Evolutionary conservation across 2,797 vertebrate genomes (phyloP), one percentile per base, ranked within the genome.

Genomic region (Champsocephalus gunnari): DNA sequence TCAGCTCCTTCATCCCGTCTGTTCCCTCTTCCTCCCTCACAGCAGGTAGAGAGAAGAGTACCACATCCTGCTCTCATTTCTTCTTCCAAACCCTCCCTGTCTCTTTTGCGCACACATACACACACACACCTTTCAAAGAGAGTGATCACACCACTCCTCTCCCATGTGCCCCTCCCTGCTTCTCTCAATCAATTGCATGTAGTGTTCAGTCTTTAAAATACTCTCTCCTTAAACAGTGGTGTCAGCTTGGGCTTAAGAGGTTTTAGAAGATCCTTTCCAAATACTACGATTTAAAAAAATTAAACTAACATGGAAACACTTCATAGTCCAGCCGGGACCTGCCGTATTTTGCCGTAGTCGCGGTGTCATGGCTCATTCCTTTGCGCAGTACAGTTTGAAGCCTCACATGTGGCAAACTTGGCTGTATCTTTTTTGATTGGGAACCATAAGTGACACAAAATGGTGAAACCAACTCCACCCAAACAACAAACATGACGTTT

Each of bases 61-160:
- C 32, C 72, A 83, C 75, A 50, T 82, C 79, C 81, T 47, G 66
- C 49, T 75, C 63, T 73, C 66, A 74, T 77, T 12, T 66, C 34
- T 32, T 4, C 66, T 75, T 53, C 16, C 66, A 71, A 75, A 66
- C 80, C 64, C 75, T 17, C 14, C 60, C 62, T 28, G 24, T 24
- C 58, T 72, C 45, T 48, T 41, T 9, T 0, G 3, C 49, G 2
- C 21, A 21, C 24, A 24, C 21, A 2, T 2, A 24, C 24, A 24
- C 62, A 24, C 73, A 69, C 68, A 78, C 75, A 82, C 80, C 62
- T 85, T 80, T 75, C 78, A 75, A 60, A 75, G 71, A 71, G 13
- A 73, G 53, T 5, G 56, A 84, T 79, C 67, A 63, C 55, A 28
- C 75, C 87, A 63, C 85, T 82, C 77, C 61, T 41, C 44, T 77